Conservation (phyloP, 37 sponge, comb jelly and placozoan species). For the Spongilla lacustris region DNA sequence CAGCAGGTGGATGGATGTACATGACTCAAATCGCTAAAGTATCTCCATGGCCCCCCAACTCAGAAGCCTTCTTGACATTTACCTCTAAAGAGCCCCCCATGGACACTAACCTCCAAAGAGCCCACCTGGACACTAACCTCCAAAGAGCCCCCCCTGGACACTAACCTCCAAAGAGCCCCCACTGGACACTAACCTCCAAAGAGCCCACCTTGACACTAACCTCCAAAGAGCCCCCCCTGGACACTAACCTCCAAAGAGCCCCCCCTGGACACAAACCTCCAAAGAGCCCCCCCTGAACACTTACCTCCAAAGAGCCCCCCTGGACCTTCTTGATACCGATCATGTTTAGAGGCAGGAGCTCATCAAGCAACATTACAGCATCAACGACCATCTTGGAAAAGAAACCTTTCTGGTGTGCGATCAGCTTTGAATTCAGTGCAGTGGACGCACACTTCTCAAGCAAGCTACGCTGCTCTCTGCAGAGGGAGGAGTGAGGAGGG, state of each 20-base stretch:
- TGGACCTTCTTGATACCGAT: slow-evolving; percentile 97
- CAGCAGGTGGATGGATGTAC: no score
- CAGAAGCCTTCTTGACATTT: no score
- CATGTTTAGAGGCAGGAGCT: slow-evolving; percentile 94
- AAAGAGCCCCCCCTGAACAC: not conserved
- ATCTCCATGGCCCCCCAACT: no score
- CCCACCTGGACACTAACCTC: not conserved
- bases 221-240: not conserved
- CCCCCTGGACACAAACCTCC: no score
- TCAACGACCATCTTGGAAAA: slow-evolving; percentile 99
- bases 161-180: not conserved
- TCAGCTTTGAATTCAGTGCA: slow-evolving; percentile 94
- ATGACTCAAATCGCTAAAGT: no score
- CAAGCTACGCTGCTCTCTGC: slow-evolving; percentile 86
- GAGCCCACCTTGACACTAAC: not conserved
- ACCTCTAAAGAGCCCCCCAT: no score
- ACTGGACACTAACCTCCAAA: no score
- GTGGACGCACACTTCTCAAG: slow-evolving; percentile 97
- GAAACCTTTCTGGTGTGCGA: slow-evolving; percentile 96
- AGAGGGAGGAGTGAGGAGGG: not conserved
- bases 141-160: not conserved
- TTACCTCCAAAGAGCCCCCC: slow-evolving; percentile 89
- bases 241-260: not conserved
- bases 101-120: no score
- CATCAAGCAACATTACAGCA: slow-evolving; percentile 91